Evolutionary conservation across 2,888 invertebrate genomes (phyloP), one percentile per base, ranked within the genome.

Genomic region (Acanthosepion esculentum): DNA sequence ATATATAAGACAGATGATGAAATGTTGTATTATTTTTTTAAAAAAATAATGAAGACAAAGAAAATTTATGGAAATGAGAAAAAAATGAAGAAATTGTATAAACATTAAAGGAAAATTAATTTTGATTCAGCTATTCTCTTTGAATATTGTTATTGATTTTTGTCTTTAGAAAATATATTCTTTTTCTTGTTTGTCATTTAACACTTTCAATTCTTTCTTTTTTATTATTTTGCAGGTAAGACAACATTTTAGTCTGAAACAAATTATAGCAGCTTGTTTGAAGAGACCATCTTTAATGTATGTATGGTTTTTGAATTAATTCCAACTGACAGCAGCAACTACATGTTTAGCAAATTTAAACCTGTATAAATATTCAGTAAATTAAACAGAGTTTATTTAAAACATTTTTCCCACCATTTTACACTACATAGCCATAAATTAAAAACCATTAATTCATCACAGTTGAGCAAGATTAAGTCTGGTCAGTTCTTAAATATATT

Each of bases 161-260:
- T 59, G 23, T 59, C 59, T 59, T 23, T 59, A 59, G 18, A 59
- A 59, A 59, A 59, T 59, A 59, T 59, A 23, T 59, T 18, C 55
- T 23, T n/a, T n/a, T 64, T 64, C n/a, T n/a, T 78, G n/a, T 59
- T 78, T 78, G 10, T n/a, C 15, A 18, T 78, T 78, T 18, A 78
- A n/a, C n/a, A 78, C n/a, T n/a, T 33, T 78, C 18, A 78, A 78
- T n/a, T 78, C 10, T 78, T n/a, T 78, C 12, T 78, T 33, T 78
- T 33, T n/a, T 78, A 41, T 78, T n/a, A 78, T 78, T 78, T 78
- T 78, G n/a, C 78, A 78, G 78, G 78, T 78, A 78, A 78, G 78
- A 78, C 33, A 78, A 78, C 78, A 78, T 78, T n/a, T 33, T n/a
- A n/a, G 23, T 78, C 33, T n/a, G 15, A 15, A 15, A 33, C 12